phyloP scores from a whole-genome alignment of 2,888 invertebrate genomes.

The Pilophorus perplexus region DNA sequence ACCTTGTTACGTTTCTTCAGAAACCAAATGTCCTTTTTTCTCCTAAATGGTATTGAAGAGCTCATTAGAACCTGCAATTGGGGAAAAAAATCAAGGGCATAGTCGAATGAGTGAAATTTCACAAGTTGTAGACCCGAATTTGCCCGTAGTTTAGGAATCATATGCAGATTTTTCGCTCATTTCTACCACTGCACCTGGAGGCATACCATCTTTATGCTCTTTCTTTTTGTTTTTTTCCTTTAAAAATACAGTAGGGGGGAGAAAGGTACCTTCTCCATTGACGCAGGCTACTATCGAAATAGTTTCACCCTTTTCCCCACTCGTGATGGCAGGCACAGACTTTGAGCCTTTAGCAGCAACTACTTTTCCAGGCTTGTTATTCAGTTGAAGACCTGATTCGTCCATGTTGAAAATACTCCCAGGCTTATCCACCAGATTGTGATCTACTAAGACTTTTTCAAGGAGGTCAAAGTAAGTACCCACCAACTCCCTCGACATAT shows the following conservation, averaged over 20 bases:
- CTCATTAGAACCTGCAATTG: no score
- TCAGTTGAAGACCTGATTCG: neutral
- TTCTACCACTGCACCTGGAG: neutral
- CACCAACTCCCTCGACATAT: no score
- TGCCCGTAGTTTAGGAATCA: no score
- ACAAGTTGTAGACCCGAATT: no score
- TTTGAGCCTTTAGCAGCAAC: neutral
- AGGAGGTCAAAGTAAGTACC: no score
- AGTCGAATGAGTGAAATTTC: no score
- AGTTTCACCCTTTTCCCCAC: neutral
- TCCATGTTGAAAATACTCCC: neutral
- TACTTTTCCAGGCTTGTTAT: neutral
- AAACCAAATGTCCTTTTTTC: no score
- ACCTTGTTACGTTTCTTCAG: no score
- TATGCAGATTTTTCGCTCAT: neutral
- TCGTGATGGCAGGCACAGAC: neutral
- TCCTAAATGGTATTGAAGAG: no score
- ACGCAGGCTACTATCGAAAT: neutral
- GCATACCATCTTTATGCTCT: neutral
- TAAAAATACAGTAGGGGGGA: neutral
- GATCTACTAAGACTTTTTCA: no score
- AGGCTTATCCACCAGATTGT: no score
- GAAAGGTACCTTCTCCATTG: neutral
- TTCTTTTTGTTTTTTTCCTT: neutral
- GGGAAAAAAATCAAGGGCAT: no score